A percentile compares a stretch with the other conserved stretches of the same genome.
phyloP scores from a whole-genome alignment of 2,797 vertebrate species.

The Pteronotus mesoamericanus region DNA sequence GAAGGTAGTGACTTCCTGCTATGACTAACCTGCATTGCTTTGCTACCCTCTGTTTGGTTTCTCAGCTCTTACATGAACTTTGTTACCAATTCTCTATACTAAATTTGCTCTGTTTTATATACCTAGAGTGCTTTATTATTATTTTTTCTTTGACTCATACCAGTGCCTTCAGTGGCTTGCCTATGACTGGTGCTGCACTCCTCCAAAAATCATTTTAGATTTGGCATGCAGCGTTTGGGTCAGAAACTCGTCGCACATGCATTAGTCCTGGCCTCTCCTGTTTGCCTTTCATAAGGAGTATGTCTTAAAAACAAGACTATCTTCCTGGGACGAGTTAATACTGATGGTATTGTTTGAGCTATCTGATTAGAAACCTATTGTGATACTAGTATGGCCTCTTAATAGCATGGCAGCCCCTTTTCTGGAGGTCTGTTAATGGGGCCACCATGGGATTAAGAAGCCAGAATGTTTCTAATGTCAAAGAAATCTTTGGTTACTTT shows the following conservation, averaged over 20 bases:
- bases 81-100: not conserved
- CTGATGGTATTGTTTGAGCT: not conserved
- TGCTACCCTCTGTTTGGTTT: not conserved
- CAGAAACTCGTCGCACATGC: not conserved
- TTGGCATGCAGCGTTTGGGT: not conserved
- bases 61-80: not conserved
- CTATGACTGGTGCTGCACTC: not conserved
- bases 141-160: not conserved
- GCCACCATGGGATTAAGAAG: not conserved
- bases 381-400: not conserved
- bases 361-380: not conserved
- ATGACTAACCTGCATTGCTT: not conserved
- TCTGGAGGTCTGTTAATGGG: not conserved
- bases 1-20: not conserved
- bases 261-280: not conserved
- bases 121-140: not conserved
- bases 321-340: not conserved
- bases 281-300: slow-evolving; percentile 11
- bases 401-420: not conserved
- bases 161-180: not conserved
- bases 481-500: not conserved
- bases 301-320: not conserved
- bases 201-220: not conserved
- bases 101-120: not conserved
- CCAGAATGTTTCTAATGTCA: not conserved